Evolutionary conservation across 2,113 vertebrate genomes (phyloP).

Genomic region (Falco punctatus): DNA sequence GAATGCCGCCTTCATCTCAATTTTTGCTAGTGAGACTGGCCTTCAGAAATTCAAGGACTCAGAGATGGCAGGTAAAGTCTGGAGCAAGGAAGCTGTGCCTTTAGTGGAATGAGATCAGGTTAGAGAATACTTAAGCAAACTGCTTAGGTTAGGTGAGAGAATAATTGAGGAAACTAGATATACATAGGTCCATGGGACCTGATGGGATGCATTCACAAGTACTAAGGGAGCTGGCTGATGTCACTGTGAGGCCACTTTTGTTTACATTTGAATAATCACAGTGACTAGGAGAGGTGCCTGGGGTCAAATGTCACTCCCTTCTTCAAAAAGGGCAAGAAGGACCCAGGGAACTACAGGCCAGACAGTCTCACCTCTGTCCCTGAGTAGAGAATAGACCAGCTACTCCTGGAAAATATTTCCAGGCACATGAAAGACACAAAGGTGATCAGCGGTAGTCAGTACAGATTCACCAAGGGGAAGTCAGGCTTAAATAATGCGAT

Average conservation of each 20-base stretch:
- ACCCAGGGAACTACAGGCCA: not conserved
- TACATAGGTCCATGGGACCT: not conserved
- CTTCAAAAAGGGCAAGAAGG: not conserved
- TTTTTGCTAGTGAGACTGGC: not conserved
- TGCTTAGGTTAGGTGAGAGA: not conserved
- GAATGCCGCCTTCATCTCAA: not conserved
- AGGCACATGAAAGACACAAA: no score
- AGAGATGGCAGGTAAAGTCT: not conserved
- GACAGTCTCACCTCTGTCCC: not conserved
- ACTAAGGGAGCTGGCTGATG: not conserved
- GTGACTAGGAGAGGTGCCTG: not conserved
- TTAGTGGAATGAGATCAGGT: not conserved
- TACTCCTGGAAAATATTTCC: no score
- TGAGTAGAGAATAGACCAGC: not conserved
- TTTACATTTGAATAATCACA: not conserved
- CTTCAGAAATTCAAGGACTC: not conserved
- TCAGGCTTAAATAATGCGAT: no score
- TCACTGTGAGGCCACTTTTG: not conserved
- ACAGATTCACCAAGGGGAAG: no score
- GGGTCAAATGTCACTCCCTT: not conserved
- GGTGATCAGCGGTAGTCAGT: no score
- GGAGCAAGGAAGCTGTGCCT: no score
- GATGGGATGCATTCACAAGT: not conserved
- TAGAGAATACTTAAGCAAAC: not conserved
- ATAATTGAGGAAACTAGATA: not conserved